These are phyloP conservation scores for Drosophila peninsularis DNA, from an alignment of 2,888 invertebrate species.

Conservation along the genomic window DNA sequence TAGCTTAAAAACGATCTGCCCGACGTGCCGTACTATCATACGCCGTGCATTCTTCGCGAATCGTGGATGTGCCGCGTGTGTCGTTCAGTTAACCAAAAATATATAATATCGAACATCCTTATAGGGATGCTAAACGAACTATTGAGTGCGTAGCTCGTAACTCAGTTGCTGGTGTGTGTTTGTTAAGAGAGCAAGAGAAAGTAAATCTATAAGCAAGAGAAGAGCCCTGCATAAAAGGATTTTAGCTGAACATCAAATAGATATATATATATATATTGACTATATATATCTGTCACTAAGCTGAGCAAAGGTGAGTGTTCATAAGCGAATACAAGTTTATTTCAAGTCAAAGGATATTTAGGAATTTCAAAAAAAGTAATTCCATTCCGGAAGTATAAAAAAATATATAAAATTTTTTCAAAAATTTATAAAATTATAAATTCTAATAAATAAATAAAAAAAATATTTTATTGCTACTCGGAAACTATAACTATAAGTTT, in stretches of 20 bases:
- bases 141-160: slow-evolving; percentile 27
- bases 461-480: slow-evolving; percentile 9
- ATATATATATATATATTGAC: slow-evolving; percentile 5
- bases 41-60: slow-evolving; percentile 74
- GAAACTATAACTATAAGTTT: slow-evolving; percentile 42
- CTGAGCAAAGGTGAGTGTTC: slow-evolving; percentile 21
- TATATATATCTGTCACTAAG: slow-evolving; percentile 2
- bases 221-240: slow-evolving; percentile 4
- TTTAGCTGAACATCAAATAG: slow-evolving; percentile 16
- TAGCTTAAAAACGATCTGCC: slow-evolving; percentile 71
- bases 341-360: no score
- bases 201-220: not conserved
- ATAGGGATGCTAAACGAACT: slow-evolving; percentile 54
- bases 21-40: slow-evolving; percentile 65
- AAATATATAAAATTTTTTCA: not conserved
- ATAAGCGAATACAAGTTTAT: not conserved
- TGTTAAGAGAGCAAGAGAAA: slow-evolving; percentile 13
- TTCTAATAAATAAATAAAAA: not conserved
- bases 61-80: slow-evolving; percentile 68
- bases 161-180: slow-evolving; percentile 29
- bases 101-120: slow-evolving; percentile 45
- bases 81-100: slow-evolving; percentile 5
- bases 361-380: no score
- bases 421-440: not conserved
- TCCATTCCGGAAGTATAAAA: slow-evolving; percentile 48